Conservation (phyloP, 1,140 invertebrate genomes). For the Euura saliciscinereae region DNA sequence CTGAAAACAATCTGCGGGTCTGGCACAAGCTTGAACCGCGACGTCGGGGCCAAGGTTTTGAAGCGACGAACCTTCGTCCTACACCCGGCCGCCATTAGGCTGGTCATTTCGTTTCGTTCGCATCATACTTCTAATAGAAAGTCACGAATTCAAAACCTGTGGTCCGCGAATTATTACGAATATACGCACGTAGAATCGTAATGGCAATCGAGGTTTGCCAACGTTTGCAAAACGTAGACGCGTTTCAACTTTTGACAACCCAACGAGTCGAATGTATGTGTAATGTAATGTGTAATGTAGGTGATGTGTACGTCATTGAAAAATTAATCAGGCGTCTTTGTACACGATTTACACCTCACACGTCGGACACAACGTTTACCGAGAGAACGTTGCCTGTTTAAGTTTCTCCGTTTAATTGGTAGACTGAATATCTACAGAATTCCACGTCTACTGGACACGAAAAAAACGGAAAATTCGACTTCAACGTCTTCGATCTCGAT, state of each 20-base stretch:
- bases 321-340: background rate
- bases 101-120: too few species aligned
- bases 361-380: too few species aligned
- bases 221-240: background rate
- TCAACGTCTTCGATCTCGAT: too few species aligned
- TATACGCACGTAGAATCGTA: background rate
- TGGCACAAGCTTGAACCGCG: too few species aligned
- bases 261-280: background rate
- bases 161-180: background rate
- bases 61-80: background rate
- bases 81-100: background rate
- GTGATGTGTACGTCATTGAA: background rate
- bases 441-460: too few species aligned
- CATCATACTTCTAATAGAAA: background rate
- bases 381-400: too few species aligned
- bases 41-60: background rate
- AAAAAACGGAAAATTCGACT: too few species aligned
- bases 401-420: too few species aligned
- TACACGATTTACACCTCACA: background rate
- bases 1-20: background rate
- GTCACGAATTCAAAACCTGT: background rate
- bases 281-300: too few species aligned
- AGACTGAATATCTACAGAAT: too few species aligned
- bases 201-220: background rate
- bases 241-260: too few species aligned